A percentile compares a stretch with the other conserved stretches of the same genome.
Conservation (phyloP, 2,113 vertebrate species). For the Cebidichthys violaceus region DNA sequence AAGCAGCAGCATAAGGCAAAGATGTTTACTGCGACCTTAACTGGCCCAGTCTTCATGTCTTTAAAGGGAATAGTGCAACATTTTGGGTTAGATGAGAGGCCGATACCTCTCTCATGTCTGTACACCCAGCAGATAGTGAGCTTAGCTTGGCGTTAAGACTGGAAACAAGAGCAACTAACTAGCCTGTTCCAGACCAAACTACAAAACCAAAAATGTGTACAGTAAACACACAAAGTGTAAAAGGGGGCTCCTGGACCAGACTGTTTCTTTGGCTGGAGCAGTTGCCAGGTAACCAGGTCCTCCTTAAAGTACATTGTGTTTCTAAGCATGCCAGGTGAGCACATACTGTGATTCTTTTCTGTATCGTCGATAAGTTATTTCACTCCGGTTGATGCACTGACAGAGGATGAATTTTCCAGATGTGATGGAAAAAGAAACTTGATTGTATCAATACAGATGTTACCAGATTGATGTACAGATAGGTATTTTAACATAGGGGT, state of each 20-base stretch:
- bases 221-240: neutral
- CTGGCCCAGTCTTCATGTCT: neutral
- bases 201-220: neutral
- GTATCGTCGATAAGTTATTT: neutral
- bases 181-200: neutral
- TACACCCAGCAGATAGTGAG: neutral
- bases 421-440: neutral
- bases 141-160: neutral
- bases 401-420: neutral
- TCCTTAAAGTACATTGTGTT: neutral
- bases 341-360: neutral
- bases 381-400: neutral
- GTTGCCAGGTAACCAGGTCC: neutral
- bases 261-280: neutral
- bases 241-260: neutral
- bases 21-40: neutral
- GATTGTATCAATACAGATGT: neutral
- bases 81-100: neutral
- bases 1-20: constrained; percentile 3
- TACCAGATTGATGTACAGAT: neutral
- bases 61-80: neutral
- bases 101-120: neutral
- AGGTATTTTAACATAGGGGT: neutral
- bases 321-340: neutral
- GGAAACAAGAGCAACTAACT: neutral